Percentiles rank a stretch among this genome's conserved stretches.
Evolutionary conservation across 2,888 invertebrate genomes (phyloP).

Genomic region (Gymnosoma rotundatum): DNA sequence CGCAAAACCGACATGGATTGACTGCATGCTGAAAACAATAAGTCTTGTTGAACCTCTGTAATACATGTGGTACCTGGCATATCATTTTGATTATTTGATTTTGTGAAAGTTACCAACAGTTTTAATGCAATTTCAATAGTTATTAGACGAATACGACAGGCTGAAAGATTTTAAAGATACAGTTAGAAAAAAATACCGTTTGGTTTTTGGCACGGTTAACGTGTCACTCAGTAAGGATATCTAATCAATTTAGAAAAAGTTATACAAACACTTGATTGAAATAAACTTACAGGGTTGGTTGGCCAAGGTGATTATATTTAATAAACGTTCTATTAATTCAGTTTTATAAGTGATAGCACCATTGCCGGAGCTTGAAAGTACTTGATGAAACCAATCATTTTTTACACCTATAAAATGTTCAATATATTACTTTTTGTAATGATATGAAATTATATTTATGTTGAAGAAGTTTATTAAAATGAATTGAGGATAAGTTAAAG

Average conservation of each 20-base stretch:
- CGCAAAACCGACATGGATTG: conserved; percentile 92
- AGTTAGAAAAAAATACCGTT: not conserved
- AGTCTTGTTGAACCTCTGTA: conserved; percentile 83
- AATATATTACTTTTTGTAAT: conserved; percentile 1
- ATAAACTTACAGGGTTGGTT: conserved; percentile 91
- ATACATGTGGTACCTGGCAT: conserved; percentile 73
- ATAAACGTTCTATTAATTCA: conserved; percentile 90
- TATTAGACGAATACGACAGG: conserved; percentile 93
- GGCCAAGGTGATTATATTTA: conserved; percentile 91
- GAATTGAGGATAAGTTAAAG: conserved; percentile 44
- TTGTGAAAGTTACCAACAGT: conserved; percentile 87
- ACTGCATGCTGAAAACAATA: conserved; percentile 88
- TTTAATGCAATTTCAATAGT: conserved; percentile 95
- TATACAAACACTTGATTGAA: not conserved
- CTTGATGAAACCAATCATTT: conserved; percentile 90
- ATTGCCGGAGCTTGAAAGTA: conserved; percentile 85
- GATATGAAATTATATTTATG: not conserved
- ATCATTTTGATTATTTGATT: conserved; percentile 74
- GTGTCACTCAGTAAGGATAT: too few relatives aligned
- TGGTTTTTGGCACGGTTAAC: not conserved
- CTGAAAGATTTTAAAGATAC: conserved; percentile 80
- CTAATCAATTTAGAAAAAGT: not conserved
- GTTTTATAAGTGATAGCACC: conserved; percentile 89
- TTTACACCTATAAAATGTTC: conserved; percentile 87
- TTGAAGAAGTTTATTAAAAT: conserved; percentile 31